phyloP scores from a whole-genome alignment of 2,797 vertebrate genomes.

The Lepus oiostolus region DNA sequence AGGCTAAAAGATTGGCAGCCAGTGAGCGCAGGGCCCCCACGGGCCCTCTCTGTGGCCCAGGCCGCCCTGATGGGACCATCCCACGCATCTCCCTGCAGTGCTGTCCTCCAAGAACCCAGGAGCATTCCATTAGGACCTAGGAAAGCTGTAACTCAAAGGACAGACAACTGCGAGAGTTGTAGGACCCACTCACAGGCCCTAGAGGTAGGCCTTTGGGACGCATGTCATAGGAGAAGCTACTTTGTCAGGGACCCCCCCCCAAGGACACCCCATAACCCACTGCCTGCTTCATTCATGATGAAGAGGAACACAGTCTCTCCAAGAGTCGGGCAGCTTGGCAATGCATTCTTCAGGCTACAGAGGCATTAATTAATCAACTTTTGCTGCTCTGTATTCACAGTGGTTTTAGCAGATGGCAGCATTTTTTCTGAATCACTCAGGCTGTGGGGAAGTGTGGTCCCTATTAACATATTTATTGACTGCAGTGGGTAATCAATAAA shows the following conservation, averaged over 20 bases:
- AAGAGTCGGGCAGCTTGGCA: neutral
- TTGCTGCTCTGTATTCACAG: neutral
- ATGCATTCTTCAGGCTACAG: neutral
- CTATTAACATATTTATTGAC: slow-evolving; percentile 38
- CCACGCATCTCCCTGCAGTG: rapidly evolving
- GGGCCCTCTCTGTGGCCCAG: neutral
- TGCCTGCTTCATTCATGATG: neutral
- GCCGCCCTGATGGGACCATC: neutral
- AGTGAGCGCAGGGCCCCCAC: neutral
- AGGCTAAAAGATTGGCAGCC: slow-evolving; percentile 11
- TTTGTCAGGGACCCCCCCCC: neutral
- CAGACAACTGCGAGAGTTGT: neutral
- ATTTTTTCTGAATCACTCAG: neutral
- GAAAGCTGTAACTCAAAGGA: neutral
- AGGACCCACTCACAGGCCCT: neutral
- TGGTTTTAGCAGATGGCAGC: neutral
- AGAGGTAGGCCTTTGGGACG: neutral
- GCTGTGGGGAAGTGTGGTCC: neutral
- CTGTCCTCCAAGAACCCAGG: neutral
- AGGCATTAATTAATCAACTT: neutral
- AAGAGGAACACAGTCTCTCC: neutral
- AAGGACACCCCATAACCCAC: neutral
- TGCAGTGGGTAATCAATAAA: slow-evolving; percentile 43
- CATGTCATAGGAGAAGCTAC: neutral
- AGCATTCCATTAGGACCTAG: neutral